Evolutionary conservation across 2,113 vertebrate genomes (phyloP).

Genomic region (Gallinago jamesoni): DNA sequence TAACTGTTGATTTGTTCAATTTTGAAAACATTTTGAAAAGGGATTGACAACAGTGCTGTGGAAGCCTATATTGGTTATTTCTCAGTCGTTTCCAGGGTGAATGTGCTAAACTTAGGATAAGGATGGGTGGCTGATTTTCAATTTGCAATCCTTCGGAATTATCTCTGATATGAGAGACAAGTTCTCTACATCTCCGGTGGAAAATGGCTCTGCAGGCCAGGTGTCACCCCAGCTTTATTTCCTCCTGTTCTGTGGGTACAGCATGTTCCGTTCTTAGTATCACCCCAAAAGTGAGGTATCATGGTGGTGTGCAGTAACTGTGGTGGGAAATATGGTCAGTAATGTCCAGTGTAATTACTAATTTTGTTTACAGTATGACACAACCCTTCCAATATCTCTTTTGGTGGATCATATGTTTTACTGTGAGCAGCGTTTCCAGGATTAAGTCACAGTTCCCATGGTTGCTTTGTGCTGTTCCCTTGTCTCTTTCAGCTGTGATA

Average conservation of each 20-base stretch:
- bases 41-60: too few relatives aligned
- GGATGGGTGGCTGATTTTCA: neutral
- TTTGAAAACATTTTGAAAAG: neutral
- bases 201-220: neutral
- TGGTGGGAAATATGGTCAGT: neutral
- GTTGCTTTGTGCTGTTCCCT: neutral
- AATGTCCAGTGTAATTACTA: neutral
- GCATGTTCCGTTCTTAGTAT: neutral
- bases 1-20: neutral
- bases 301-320: rapidly evolving
- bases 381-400: neutral
- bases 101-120: neutral
- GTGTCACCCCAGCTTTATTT: neutral
- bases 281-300: neutral
- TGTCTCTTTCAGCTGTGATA: neutral
- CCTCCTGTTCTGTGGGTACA: neutral
- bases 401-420: neutral
- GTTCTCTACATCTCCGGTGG: neutral
- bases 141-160: neutral
- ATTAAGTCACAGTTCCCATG: neutral
- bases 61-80: rapidly evolving
- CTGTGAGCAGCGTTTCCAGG: neutral
- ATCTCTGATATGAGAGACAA: neutral
- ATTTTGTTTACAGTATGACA: neutral
- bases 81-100: neutral